phyloP scores from a whole-genome alignment of 2,888 invertebrate species.

The Parasteatoda lunata region DNA sequence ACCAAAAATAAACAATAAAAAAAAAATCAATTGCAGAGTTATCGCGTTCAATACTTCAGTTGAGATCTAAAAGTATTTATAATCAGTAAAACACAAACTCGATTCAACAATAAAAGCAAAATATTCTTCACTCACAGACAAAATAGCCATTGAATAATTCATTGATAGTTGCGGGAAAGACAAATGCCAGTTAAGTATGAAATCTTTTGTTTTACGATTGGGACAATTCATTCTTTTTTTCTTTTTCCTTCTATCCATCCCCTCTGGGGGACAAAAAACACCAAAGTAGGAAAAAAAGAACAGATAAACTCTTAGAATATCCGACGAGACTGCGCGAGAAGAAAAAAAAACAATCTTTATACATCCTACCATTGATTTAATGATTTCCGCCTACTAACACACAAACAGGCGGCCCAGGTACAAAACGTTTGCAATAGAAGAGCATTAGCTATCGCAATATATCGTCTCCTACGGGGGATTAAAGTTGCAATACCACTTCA shows the following conservation, averaged over 20 bases:
- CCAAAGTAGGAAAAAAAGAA: not conserved
- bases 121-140: too few species aligned
- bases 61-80: too few species aligned
- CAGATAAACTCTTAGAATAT: conserved; percentile 7
- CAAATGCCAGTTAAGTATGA: not conserved
- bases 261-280: not conserved
- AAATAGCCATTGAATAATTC: not conserved
- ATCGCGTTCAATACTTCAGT: too few species aligned
- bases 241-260: not conserved
- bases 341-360: not conserved
- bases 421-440: not conserved
- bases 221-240: not conserved
- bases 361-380: conserved; percentile 48
- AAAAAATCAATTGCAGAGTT: too few species aligned
- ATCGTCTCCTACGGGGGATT: conserved; percentile 35
- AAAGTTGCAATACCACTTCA: conserved; percentile 39
- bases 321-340: conserved; percentile 14
- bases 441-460: conserved; percentile 13
- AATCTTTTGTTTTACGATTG: not conserved
- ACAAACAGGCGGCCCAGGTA: not conserved
- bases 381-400: conserved; percentile 7
- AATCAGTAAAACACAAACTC: too few species aligned
- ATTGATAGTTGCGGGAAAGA: not conserved
- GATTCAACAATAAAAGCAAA: too few species aligned
- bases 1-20: too few species aligned